Conservation (phyloP, 2,888 invertebrate genomes). For the Syritta pipiens region DNA sequence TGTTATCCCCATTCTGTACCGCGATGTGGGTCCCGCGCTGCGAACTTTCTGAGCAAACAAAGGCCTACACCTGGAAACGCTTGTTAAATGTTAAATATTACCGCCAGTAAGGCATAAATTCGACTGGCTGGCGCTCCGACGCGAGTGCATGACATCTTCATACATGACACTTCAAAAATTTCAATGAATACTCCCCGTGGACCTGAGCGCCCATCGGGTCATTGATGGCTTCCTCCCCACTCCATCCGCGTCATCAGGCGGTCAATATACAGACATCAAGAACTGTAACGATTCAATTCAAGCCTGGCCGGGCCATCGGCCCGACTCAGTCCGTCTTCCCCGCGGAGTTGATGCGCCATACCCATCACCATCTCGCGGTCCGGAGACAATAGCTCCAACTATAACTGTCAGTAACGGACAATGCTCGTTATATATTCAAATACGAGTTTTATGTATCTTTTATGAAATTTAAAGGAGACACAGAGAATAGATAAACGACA, state of each 20-base stretch:
- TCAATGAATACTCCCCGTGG: constrained; percentile 6
- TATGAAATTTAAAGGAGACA: constrained; percentile 22
- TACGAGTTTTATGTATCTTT: constrained; percentile 38
- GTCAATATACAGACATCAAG: constrained; percentile 49
- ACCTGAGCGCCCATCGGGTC: constrained; percentile 22
- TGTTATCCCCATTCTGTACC: constrained; percentile 32
- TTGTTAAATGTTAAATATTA: constrained; percentile 49
- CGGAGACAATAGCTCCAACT: constrained; percentile 42
- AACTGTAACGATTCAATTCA: constrained; percentile 49
- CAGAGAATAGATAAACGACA: constrained; percentile 49
- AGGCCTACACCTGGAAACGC: constrained; percentile 16
- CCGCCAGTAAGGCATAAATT: constrained; percentile 46
- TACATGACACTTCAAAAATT: neutral
- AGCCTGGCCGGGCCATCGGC: constrained; percentile 23
- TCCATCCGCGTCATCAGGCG: constrained; percentile 6
- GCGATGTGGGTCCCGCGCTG: neutral
- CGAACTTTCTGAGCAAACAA: constrained; percentile 32
- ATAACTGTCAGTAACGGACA: constrained; percentile 54
- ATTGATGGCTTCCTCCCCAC: constrained; percentile 37
- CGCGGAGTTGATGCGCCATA: constrained; percentile 42
- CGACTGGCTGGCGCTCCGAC: neutral
- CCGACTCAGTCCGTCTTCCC: constrained; percentile 28
- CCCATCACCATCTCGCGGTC: too few relatives aligned
- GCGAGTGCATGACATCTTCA: neutral
- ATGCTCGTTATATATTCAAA: constrained; percentile 64